Percentiles rank a stretch among this genome's conserved stretches.
Evolutionary conservation across 2,113 vertebrate genomes (phyloP).

Genomic region (Cervus canadensis): DNA sequence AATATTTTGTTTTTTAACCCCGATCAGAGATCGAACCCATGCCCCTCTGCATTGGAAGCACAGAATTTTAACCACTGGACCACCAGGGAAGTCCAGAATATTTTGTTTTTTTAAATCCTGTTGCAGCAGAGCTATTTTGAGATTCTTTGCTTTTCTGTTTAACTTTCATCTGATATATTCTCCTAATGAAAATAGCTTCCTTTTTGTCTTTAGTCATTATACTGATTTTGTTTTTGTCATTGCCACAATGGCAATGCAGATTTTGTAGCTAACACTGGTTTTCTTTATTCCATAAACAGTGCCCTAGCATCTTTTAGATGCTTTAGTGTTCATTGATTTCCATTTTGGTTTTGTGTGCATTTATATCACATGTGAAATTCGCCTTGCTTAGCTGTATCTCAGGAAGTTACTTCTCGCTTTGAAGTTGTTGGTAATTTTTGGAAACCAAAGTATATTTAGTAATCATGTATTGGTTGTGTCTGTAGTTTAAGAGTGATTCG

Average conservation of each 20-base stretch:
- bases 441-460: slow-evolving; percentile 24
- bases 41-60: neutral
- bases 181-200: neutral
- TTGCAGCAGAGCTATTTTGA: neutral
- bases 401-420: slow-evolving; percentile 16
- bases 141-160: neutral
- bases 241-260: neutral
- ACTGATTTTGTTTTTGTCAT: neutral
- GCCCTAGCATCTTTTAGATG: neutral
- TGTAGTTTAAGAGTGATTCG: neutral
- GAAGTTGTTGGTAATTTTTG: neutral
- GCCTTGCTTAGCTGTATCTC: neutral
- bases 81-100: neutral
- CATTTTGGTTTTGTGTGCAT: neutral
- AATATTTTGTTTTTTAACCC: neutral
- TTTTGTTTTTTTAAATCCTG: neutral
- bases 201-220: slow-evolving; percentile 1
- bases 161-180: neutral
- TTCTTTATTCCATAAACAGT: slow-evolving; percentile 11
- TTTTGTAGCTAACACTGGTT: neutral
- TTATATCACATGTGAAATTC: neutral
- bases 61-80: neutral
- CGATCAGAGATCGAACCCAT: neutral
- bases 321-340: neutral
- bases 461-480: neutral